Base-by-base conservation (phyloP, 1,140 invertebrate species). In the Metopolophium dirhodum region DNA sequence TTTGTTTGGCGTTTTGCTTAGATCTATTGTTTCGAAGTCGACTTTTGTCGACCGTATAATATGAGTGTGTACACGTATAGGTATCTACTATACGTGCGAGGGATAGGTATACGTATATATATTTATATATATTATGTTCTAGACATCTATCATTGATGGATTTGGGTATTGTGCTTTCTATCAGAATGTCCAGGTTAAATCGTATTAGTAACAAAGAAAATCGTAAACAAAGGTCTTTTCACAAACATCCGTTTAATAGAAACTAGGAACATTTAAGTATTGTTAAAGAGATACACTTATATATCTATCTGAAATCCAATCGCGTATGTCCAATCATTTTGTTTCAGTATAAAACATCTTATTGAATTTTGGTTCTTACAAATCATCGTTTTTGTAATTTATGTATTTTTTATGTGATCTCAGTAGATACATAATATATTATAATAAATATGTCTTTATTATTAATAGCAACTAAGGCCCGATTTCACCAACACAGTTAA, bases 21-120 rank as follows among this genome's bases (percentile, higher is more conserved):
- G 88, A 57, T 26, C 88, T 54, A 89, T 89, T 89, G 88, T 89
- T 89, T 51, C 88, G 22, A 89, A 77, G 23, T 89, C 88, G 20
- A 54, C 49, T 89, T 89, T 89, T 57, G 51, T 57, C 88, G 14
- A 89, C 88, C 88, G 49, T 47, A 30, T 47, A 77, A n/a, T 77
- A n/a, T n/a, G 26, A 30, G 41, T 86, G 41, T 86, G 85, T 86
- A 18, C 9, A 11, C n/a, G 57, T 18, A n/a, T n/a, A 37, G 37
- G 37, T 37, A 37, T 2, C 37, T 37, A 77, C n/a, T 77, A 77
- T 77, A 77, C 61, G 35, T 89, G 11, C 4, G 20, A 41, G 11
- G 26, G 11, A 68, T 68, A 61, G 9, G 30, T 61, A 23, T 54
- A 14, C 41, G 41, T 49, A 49, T 49, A 49, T 49, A 54, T 26